Base-by-base conservation (phyloP, 2,113 vertebrate species). In the Romanogobio albipinnatus region DNA sequence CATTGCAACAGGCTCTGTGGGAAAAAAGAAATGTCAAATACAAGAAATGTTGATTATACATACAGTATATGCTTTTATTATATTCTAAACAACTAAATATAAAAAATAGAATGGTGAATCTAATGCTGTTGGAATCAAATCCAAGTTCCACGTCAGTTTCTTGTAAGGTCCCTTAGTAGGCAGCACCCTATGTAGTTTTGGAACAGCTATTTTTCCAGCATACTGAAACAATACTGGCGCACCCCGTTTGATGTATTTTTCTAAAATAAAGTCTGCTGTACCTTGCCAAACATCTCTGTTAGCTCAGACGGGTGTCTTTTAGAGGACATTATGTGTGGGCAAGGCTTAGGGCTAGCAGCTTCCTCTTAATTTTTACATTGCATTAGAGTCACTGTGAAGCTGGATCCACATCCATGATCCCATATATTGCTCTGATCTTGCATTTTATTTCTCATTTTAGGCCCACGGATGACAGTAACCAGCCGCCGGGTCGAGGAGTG, bases 391-490 rank as follows among this genome's bases (percentile, higher is more conserved):
- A 77, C 2, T 68, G 29, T 39, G 15, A 68, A 14, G 17, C 2
- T 19, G 2, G 53, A 56, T 56, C 17, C 53, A 17, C 53, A 19
- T 19, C 53, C 53, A 7, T 64, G 14, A 64, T 17, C 17, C 14
- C 2, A 74, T n/a, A 33, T 58, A 53, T 76, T 56, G 3, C 5
- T 62, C 19, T 82, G 59, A 85, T 76, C 45, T n/a, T n/a, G 15
- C 53, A 45, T 84, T 53, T 86, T 26, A 62, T 78, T 66, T 36
- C 29, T 43, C 53, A 14, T 19, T 75, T 2, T 89, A 99, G 98
- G 93, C 98, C 98, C 2, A 98, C 97, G 29, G 98, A 99, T 84
- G 98, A 99, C 94, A 98, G 96, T 94, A 99, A 98, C 87, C 98
- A 99, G 93, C 98, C 98, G 0, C 97, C 98, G 0, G 98, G 98